Conservation (phyloP, 2,113 vertebrate species). For the Polyodon spathula region DNA sequence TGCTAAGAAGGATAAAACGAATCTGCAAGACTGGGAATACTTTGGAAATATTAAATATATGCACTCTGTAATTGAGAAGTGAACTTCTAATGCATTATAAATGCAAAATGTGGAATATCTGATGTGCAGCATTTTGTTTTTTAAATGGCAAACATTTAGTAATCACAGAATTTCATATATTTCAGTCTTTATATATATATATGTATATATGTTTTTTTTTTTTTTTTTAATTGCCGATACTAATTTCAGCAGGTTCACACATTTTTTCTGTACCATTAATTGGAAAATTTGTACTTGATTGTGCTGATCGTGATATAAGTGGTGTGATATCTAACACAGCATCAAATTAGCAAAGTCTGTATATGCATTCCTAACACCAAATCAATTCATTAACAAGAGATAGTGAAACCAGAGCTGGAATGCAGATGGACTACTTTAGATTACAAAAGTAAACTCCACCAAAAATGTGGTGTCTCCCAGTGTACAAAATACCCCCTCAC, state of each 20-base stretch:
- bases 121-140: conserved; percentile 1
- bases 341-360: conserved; percentile 36
- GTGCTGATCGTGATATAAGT: conserved; percentile 13
- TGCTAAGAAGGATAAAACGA: neutral
- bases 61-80: conserved; percentile 5
- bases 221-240: conserved; percentile 24
- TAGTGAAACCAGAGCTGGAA: conserved; percentile 37
- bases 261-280: conserved; percentile 26
- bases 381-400: conserved; percentile 16
- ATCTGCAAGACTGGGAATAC: neutral
- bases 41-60: conserved; percentile 1
- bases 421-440: too few species aligned
- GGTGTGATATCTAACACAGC: conserved; percentile 34
- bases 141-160: too few species aligned
- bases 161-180: too few species aligned
- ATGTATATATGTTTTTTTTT: too few species aligned
- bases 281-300: conserved; percentile 21
- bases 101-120: too few species aligned
- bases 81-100: too few species aligned
- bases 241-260: conserved; percentile 14
- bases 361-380: conserved; percentile 27
- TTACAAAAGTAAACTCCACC: too few species aligned
- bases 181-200: too few species aligned
- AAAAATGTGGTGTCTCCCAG: too few species aligned
- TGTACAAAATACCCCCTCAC: too few species aligned